These are phyloP conservation scores for Brienomyrus longianalis DNA, from an alignment of 2,113 vertebrate species.

Conservation along the genomic window DNA sequence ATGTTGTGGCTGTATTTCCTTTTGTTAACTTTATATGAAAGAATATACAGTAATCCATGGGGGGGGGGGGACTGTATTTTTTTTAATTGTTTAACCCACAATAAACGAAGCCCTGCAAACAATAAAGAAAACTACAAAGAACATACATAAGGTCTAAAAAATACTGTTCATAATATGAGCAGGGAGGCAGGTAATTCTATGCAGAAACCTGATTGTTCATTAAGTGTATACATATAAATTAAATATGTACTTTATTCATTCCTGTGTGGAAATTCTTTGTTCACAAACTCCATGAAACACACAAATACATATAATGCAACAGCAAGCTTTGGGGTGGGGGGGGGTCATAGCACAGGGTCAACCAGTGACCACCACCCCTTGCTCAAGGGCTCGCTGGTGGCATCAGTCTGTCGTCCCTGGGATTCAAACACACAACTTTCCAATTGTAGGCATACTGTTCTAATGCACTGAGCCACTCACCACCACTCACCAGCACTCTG, in stretches of 20 bases:
- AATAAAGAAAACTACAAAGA: neutral
- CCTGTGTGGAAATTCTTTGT: neutral
- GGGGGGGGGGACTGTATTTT: neutral
- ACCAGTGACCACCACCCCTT: neutral
- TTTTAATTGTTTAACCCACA: neutral
- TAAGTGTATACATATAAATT: neutral
- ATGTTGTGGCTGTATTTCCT: neutral
- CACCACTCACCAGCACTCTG: neutral
- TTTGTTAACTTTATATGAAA: neutral
- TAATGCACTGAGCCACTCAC: neutral
- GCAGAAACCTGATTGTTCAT: neutral
- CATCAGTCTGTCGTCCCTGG: neutral
- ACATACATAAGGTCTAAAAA: neutral
- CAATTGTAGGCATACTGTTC: neutral
- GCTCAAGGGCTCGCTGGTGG: neutral
- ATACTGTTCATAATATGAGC: neutral
- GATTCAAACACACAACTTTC: neutral
- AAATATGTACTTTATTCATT: neutral
- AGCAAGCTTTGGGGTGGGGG: neutral
- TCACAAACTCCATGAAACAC: neutral
- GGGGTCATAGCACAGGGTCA: neutral
- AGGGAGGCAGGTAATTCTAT: neutral
- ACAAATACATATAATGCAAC: neutral
- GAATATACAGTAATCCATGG: neutral
- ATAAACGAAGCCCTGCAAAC: neutral